Evolutionary conservation across 2,113 vertebrate species (phyloP), one percentile per base, ranked within the genome.

Genomic region (Anhinga anhinga): DNA sequence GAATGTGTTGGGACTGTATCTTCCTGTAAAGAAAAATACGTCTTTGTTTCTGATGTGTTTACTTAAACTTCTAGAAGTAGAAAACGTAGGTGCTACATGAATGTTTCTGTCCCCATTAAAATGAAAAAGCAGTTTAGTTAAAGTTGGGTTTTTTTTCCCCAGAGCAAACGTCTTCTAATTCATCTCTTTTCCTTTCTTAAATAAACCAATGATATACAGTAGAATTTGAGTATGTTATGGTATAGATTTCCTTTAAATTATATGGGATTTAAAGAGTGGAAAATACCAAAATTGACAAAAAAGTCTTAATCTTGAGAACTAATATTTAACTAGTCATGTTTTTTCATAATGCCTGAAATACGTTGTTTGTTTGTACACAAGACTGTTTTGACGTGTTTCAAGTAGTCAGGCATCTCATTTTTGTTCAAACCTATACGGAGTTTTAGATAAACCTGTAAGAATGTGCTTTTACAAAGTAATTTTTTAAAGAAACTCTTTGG

Each of bases 361-460:
- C 90, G 79, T 98, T 97, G 93, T 97, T 98, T 96, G 94, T 98
- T 98, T 98, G 98, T 98, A 98, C 98, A 98, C 97, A 98, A 97
- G 95, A 98, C 71, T 97, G 97, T 99, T 93, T 96, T 96, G 97
- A 93, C 95, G 94, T 92, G 72, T 97, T 98, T 95, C 5, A 7
- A 97, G 91, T 95, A 98, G 97, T 98, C 97, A 95, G 96, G 97
- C 97, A 91, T 98, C 97, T 97, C 94, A 76, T 94, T 98, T 98
- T 98, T 97, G 91, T 98, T 98, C 82, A 82, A 74, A 95, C 91
- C 88, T 95, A 74, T 97, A 97, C 97, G 83, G 70, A 98, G 97
- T 98, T 98, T 98, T 98, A 98, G 98, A 98, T 96, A 98, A 98
- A 98, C 72, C 92, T 97, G 87, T 88, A 97, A 98, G 27, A 98